Evolutionary conservation across 2,113 vertebrate genomes (phyloP).

Genomic region (Numida meleagris): DNA sequence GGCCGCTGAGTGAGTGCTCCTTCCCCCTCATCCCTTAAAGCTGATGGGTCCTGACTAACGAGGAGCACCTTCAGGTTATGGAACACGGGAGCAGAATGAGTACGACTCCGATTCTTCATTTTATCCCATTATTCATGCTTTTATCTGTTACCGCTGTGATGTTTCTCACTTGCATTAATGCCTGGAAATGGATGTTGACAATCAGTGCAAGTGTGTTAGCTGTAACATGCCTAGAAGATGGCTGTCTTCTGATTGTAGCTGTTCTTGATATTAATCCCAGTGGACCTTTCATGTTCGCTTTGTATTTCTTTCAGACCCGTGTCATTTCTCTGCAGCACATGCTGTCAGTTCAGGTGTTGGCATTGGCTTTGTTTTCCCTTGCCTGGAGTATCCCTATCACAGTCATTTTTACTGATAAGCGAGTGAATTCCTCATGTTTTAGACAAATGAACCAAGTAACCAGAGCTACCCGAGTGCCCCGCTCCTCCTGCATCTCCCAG

Average conservation of each 20-base stretch:
- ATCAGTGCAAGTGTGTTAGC: not conserved
- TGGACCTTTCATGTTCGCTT: not conserved
- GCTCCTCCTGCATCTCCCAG: not conserved
- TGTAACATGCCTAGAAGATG: not conserved
- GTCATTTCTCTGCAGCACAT: not conserved
- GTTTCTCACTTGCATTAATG: not conserved
- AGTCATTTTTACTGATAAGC: not conserved
- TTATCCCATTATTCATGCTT: not conserved
- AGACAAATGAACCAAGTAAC: not conserved
- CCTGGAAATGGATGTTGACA: slow-evolving; percentile 1
- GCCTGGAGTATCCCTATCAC: not conserved
- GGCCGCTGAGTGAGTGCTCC: not conserved
- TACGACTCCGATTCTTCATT: not conserved
- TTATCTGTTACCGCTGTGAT: not conserved
- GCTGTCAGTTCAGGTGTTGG: not conserved
- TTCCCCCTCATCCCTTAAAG: not conserved
- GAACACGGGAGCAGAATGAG: not conserved
- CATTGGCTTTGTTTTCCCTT: accelerated
- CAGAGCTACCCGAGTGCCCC: not conserved
- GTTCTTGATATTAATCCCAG: not conserved
- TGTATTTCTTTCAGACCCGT: not conserved
- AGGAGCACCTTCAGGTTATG: not conserved
- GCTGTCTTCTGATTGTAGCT: not conserved
- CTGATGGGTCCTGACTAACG: not conserved
- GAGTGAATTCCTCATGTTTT: not conserved